Evolutionary conservation across 2,888 invertebrate genomes (phyloP).

Genomic region (Parnassius orleans): DNA sequence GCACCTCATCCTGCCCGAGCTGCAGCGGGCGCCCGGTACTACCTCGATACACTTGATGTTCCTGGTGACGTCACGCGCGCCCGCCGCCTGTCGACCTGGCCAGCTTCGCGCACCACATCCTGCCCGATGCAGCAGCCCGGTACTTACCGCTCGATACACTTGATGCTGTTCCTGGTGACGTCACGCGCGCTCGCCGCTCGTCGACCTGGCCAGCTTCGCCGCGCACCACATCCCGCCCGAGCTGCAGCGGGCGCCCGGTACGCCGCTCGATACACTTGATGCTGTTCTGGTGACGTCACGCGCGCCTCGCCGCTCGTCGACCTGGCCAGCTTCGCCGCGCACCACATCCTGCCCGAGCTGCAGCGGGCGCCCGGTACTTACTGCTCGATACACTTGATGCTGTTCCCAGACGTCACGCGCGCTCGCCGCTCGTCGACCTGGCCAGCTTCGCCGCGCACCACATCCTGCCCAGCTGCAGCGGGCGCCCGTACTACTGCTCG

Average conservation of each 20-base stretch:
- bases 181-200: conserved; percentile 95
- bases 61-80: conserved; percentile 90
- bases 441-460: conserved; percentile 93
- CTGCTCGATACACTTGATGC: too few relatives aligned
- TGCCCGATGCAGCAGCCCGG: conserved; percentile 92
- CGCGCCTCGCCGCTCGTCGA: conserved; percentile 94
- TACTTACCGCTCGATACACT: conserved; percentile 40
- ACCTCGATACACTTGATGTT: too few relatives aligned
- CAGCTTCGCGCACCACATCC: conserved; percentile 92
- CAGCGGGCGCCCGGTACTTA: conserved; percentile 83
- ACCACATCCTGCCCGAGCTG: conserved; percentile 93
- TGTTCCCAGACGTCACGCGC: conserved; percentile 89
- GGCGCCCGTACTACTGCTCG: conserved; percentile 75
- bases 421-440: conserved; percentile 93
- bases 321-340: conserved; percentile 92
- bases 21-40: conserved; percentile 86
- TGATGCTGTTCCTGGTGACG: conserved; percentile 75
- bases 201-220: conserved; percentile 94
- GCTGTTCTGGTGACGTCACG: conserved; percentile 86
- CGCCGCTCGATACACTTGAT: not conserved
- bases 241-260: conserved; percentile 86
- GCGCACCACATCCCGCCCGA: conserved; percentile 93
- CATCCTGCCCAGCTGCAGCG: conserved; percentile 90
- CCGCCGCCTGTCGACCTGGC: conserved; percentile 93
- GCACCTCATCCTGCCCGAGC: conserved; percentile 92